Base-by-base conservation (phyloP, 2,113 vertebrate species). In the Otolemur garnettii region DNA sequence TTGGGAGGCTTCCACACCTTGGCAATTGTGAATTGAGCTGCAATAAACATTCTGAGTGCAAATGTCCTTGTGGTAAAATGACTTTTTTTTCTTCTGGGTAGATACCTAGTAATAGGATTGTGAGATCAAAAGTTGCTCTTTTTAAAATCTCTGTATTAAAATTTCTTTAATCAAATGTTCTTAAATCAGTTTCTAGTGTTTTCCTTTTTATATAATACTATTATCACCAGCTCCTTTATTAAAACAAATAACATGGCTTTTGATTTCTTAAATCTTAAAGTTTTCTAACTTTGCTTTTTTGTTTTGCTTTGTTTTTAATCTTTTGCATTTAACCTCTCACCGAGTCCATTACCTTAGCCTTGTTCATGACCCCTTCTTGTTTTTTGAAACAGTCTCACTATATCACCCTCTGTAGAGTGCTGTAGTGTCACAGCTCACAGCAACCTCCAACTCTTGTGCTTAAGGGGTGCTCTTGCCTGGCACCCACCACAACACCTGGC, bases 241-340 rank as follows among this genome's bases (percentile, higher is more conserved):
- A 87, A 71, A 80, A 82, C 22, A 33, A 84, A 86, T 90, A 62
- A 17, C 9, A 78, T 4, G 0, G 19, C 9, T 50, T 77, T 87
- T 94, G 59, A 72, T 28, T 93, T 92, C 59, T 94, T 72, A 75
- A 69, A 50, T 78, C 28, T 30, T 55, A 4, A 53, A 78, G 75
- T 55, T 55, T 53, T 78, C 22, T 95, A 45, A 42, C 8, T 42
- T 8, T 26, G 35, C 45, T 55, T 45, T 28, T 66, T 53, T 55
- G 21, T 38, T 42, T 45, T 14, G 26, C 22, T 83, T 78, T 11
- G 11, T 59, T 87, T 74, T 53, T 19, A 28, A 57, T 28, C 35
- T 14, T 94, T 93, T 62, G 69, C 38, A 38, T 33, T 88, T 71
- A 24, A 8, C 5, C 4, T 55, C 79, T 81, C 28, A 87, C 8